A percentile compares a stretch with the other conserved stretches of the same genome.
Conservation (phyloP, 1,140 invertebrate species). For the Campodea augens region DNA sequence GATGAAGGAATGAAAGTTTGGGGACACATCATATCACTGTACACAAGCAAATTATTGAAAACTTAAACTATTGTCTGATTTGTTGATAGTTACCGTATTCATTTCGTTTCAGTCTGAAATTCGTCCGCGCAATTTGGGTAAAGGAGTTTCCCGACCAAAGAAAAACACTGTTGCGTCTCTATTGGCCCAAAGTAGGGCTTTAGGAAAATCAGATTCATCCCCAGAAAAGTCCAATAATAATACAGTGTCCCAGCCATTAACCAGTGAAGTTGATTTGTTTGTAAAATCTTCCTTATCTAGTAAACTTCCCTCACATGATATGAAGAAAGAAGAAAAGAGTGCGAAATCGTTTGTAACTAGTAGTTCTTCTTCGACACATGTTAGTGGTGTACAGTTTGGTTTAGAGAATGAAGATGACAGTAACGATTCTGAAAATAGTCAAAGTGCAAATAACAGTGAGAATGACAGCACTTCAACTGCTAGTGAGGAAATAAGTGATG, state of each 20-base stretch:
- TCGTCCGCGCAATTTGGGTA: conserved; percentile 54
- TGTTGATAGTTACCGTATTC: too few relatives aligned
- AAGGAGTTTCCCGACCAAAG: conserved; percentile 69
- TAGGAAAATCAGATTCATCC: conserved; percentile 34
- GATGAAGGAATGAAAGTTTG: too few relatives aligned
- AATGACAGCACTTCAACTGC: conserved; percentile 18
- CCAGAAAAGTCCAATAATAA: neutral
- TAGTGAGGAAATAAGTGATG: too few relatives aligned
- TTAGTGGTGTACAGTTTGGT: too few relatives aligned
- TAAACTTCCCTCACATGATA: too few relatives aligned
- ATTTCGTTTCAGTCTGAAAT: conserved; percentile 25
- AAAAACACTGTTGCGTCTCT: conserved; percentile 78
- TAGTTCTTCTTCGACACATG: too few relatives aligned
- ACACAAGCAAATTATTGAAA: too few relatives aligned
- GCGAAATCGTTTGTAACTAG: too few relatives aligned
- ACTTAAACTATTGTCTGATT: too few relatives aligned
- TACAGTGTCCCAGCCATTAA: neutral
- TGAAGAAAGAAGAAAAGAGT: too few relatives aligned
- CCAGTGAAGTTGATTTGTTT: neutral
- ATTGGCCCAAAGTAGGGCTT: conserved; percentile 57
- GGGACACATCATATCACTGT: too few relatives aligned
- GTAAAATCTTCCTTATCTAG: too few relatives aligned
- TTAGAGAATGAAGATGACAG: neutral
- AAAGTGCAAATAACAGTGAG: conserved; percentile 20
- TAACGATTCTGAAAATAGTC: neutral